Evolutionary conservation across 2,113 vertebrate genomes (phyloP), one percentile per base, ranked within the genome.

Genomic region (Scytalopus superciliaris): DNA sequence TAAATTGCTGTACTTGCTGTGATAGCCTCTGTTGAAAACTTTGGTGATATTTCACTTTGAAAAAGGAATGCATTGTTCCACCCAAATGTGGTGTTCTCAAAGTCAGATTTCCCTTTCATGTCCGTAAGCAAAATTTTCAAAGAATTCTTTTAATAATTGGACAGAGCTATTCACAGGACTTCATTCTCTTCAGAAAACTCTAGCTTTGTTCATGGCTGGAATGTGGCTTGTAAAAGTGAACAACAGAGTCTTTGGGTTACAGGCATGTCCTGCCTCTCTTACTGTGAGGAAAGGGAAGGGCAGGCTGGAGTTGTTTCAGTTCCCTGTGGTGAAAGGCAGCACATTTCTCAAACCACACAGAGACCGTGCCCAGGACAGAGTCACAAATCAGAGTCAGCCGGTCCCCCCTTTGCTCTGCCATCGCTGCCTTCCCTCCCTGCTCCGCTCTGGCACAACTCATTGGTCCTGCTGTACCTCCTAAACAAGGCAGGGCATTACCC

Each of bases 11-110:
- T 80, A 66, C 72, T 87, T 80, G 78, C 90, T 84, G 74, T 40
- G 66, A 85, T 76, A 69, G 93, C 89, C 75, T 94, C 87, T 92
- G 63, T 45, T 94, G 75, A 76, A 85, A 75, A 96, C 95, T 75
- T 87, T 8, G 21, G 93, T 94, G 93, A 86, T 87, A 66, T 92
- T 96, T 94, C 85, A 42, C 95, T 96, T 91, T 85, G 94, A 75
- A 89, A 94, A 77, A 15, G 18, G 39, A 92, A 87, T 56, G 85
- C 73, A 93, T 72, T 93, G 94, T 95, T 94, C 47, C 45, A 66
- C 64, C 64, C 7, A 90, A 49, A 95, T 9, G 64, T 15, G 82
- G 42, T 67, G 53, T 86, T 74, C 83, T 42, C 56, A 84, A 93
- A 97, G 94, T 73, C 78, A 80, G 63, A 63, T 75, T 96, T 92